Evolutionary conservation across 1,140 invertebrate genomes (phyloP), one percentile per base, ranked within the genome.

Genomic region (Dreissena rostriformis): DNA sequence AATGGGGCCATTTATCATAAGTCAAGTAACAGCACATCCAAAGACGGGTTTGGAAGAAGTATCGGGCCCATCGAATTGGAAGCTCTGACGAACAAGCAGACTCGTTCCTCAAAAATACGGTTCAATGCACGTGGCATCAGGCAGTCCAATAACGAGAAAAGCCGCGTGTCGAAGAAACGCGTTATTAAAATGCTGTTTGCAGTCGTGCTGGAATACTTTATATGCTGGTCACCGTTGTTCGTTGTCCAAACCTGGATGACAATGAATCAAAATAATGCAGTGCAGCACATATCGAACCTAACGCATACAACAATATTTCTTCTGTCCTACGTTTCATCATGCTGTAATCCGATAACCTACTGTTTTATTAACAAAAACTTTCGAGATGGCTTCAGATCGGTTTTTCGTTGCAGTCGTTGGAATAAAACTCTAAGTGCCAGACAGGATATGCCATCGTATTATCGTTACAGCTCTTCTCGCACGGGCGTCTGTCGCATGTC

Each of bases 331-430:
- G 95, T 96, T 55, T 97, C 96, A 1, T 97, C 96, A 0, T 98
- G 97, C 91, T 97, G 97, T 92, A 98, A 98, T 92, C 97, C 97
- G 0, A 97, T 98, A 88, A 98, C 97, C 0, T 98, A 98, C 91
- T 98, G 97, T 93, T 98, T 98, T 94, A 97, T 98, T 97, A 98
- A 98, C 92, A 95, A 95, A 75, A 97, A 97, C 90, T 98, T 98
- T 90, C 94, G 97, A 52, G 96, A 96, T 76, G 96, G 96, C 0
- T 98, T 98, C 90, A 94, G 96, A 19, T 94, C 95, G 28, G 95
- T 96, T 0, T 97, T 97, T 90, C 95, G 86, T 0, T 88, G 87
- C 70, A 57, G 65, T 65, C 19, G 39, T 5, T 68, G 28, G 8
- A 11, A 19, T 0, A 39, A 78, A 17, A 7, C 49, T 15, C 28